Evolutionary conservation across 37 sponge, comb jelly and placozoan genomes (phyloP), one percentile per base, ranked within the genome.

Genomic region (Cliona cf. orientalis): DNA sequence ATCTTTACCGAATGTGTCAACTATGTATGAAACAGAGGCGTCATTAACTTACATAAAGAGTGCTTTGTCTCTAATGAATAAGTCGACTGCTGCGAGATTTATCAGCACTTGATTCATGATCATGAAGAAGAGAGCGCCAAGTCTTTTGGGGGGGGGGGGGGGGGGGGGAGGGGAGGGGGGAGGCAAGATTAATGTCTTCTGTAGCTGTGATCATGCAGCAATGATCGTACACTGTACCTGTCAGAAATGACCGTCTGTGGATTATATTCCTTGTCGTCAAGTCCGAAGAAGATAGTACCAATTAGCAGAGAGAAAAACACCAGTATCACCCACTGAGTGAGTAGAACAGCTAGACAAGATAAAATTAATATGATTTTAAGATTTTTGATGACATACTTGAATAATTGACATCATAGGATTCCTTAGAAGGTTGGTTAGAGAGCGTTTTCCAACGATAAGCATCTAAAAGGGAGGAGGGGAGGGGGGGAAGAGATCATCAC

Each of bases 101-200:
- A 66, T 64, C 60, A 95, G 91, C 42, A 88, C 81, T 46, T 81
- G 76, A 53, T 88, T 91, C 80, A 91, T 84, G 0, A 84, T 63
- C 76, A 95, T 85, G 69, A 95, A 90, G 83, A 95, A 95, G 32
- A 95, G 46, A 22, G 89, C 95, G 25, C 95, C 95, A 71, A 85
- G 17, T 36, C 95, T 94, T 63, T 1, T 26, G 42, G 19, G 9
- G 53, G 14, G 53, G 14, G 14, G 9, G 14, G 53, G 14, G 14
- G n/a, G n/a, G n/a, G n/a, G n/a, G n/a, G n/a, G n/a, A n/a, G n/a
- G n/a, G n/a, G n/a, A n/a, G n/a, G n/a, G n/a, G n/a, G n/a, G n/a
- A n/a, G n/a, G n/a, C n/a, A n/a, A n/a, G n/a, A n/a, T n/a, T n/a
- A n/a, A n/a, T n/a, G n/a, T n/a, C n/a, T n/a, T n/a, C n/a, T n/a